Evolutionary conservation across 2,797 vertebrate genomes (phyloP), one percentile per base, ranked within the genome.

Genomic region (Ispidina picta): DNA sequence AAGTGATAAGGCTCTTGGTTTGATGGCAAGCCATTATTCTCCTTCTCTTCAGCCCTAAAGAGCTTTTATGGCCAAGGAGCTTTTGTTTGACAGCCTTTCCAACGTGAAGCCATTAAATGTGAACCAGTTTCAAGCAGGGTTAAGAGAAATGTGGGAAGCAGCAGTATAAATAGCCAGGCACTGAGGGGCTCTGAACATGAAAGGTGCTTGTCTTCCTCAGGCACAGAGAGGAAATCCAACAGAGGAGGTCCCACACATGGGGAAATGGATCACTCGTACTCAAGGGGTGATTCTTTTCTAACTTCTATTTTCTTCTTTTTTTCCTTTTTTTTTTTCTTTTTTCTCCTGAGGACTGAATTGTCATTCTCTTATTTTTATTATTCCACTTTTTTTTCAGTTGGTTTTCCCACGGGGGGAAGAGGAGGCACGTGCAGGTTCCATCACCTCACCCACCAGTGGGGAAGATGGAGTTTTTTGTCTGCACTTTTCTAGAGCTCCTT

Each of bases 201-300:
- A 46, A 31, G 19, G 17, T 33, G 10, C 10, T 37, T 23, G 49
- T 49, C 12, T 7, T 68, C 26, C 29, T 43, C 8, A 21, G 51
- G 11, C 12, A 1, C 3, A 44, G 22, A 28, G 54, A 65, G 14
- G 26, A 55, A 8, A 63, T 0, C 25, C 49, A 33, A 37, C 0
- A 1, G 9, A 33, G 26, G 4, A 37, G 14, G 9, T 59, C 37
- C 31, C 58, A 48, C 0, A 0, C 7, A 4, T 11, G 10, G 22
- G 26, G 9, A 54, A 59, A 33, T 7, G 18, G 55, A 49, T 22
- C 21, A 6, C 13, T 80, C 54, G 22, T 41, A 31, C 14, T 56
- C 35, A 31, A 31, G 22, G 6, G 6, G 6, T 19, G 9, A 43
- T 39, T 41, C 20, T 55, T 64, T 37, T 17, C 15, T 62, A 62